A percentile compares a stretch with the other conserved stretches of the same genome.
These are phyloP conservation scores for Clarias gariepinus DNA, from an alignment of 2,113 vertebrate species.

Conservation along the genomic window DNA sequence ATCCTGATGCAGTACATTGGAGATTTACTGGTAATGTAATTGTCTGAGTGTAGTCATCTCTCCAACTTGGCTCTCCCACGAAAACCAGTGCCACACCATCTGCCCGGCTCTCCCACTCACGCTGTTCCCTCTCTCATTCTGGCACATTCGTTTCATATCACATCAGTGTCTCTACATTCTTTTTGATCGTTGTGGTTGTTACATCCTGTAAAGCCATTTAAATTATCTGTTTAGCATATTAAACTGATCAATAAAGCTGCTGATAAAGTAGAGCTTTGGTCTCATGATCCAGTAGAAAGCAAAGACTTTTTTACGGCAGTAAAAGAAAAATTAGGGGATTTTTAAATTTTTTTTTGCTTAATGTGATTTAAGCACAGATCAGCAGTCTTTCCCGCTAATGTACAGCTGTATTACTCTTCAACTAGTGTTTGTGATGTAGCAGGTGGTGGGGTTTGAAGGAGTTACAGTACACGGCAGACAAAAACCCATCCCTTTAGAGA, in stretches of 20 bases:
- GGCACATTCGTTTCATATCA: background rate
- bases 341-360: background rate
- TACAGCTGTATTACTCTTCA: background rate
- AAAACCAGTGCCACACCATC: conserved; percentile 29
- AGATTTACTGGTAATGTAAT: conserved; percentile 6
- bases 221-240: background rate
- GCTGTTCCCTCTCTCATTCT: background rate
- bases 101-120: conserved; percentile 22
- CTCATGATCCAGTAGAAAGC: background rate
- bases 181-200: background rate
- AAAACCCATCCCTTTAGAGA: no score
- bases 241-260: background rate
- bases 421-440: background rate
- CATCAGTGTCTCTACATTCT: background rate
- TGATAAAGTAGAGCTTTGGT: background rate
- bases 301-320: background rate
- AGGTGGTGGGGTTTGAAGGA: background rate
- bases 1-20: background rate
- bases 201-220: background rate
- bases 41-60: conserved; percentile 20
- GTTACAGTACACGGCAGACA: no score
- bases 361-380: background rate
- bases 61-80: conserved; percentile 10
- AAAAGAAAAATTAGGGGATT: background rate
- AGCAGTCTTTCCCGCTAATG: background rate